These are phyloP conservation scores for Apogon talboti DNA, from an alignment of 2,797 vertebrate genomes.

Conservation along the genomic window DNA sequence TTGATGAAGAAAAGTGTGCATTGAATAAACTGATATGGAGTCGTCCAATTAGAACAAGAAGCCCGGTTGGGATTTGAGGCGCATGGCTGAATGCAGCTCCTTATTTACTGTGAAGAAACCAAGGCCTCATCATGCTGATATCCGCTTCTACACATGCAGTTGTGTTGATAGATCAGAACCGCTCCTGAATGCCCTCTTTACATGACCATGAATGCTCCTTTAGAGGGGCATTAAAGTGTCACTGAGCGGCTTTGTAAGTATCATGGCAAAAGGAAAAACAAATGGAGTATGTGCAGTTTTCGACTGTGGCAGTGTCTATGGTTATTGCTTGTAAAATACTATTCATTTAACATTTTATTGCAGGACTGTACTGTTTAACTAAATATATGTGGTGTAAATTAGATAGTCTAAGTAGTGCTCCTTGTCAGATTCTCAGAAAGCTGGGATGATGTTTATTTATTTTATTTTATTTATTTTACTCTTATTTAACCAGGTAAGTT, in stretches of 20 bases:
- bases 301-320: constrained; percentile 6
- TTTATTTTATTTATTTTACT: no score
- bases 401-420: no score
- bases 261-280: constrained; percentile 35
- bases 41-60: constrained; percentile 59
- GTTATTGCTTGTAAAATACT: no score
- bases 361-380: not conserved
- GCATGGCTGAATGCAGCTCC: constrained; percentile 48
- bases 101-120: constrained; percentile 58
- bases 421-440: no score
- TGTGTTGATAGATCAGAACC: constrained; percentile 52
- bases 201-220: constrained; percentile 42
- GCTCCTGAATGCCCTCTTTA: constrained; percentile 53
- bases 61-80: constrained; percentile 59
- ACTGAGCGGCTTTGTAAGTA: constrained; percentile 14
- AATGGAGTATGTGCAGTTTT: constrained; percentile 6
- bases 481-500: no score
- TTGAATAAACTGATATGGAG: constrained; percentile 70
- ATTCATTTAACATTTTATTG: constrained; percentile 1
- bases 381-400: constrained; percentile 3
- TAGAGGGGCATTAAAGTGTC: constrained; percentile 41
- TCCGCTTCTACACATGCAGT: constrained; percentile 47
- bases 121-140: constrained; percentile 49
- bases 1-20: constrained; percentile 76
- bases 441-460: no score